These are phyloP conservation scores for Oxygymnocypris stewartii DNA, from an alignment of 2,113 vertebrate species.

Conservation along the genomic window DNA sequence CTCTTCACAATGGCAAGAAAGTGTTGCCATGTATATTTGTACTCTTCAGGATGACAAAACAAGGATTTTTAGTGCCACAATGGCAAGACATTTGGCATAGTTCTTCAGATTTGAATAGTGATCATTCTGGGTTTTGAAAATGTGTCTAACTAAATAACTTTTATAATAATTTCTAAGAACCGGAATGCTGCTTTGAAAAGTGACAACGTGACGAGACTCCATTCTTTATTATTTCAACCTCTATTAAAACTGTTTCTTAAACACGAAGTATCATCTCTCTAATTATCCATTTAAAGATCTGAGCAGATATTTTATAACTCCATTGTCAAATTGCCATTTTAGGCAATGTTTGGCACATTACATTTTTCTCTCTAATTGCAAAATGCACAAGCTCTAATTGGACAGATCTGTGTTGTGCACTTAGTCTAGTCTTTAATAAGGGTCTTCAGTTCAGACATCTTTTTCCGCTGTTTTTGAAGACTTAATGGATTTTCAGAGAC, in stretches of 20 bases:
- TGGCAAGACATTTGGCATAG: background rate
- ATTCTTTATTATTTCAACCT: constrained; percentile 20
- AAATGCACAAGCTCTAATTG: constrained; percentile 52
- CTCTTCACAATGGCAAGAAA: background rate
- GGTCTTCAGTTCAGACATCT: constrained; percentile 37
- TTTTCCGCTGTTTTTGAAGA: constrained; percentile 49
- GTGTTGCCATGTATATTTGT: background rate
- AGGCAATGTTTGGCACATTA: constrained; percentile 46
- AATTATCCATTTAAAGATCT: constrained; percentile 38
- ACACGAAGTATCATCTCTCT: constrained; percentile 23
- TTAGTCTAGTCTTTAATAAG: constrained; percentile 56
- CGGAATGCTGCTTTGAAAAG: background rate
- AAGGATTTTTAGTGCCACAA: background rate
- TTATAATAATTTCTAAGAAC: background rate
- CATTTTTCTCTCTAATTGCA: constrained; percentile 54
- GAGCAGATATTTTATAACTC: constrained; percentile 34
- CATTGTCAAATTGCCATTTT: constrained; percentile 46
- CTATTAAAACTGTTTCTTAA: constrained; percentile 11
- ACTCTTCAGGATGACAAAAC: background rate
- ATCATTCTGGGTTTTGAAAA: background rate
- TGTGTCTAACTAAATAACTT: background rate
- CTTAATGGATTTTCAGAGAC: constrained; percentile 57
- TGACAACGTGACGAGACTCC: background rate
- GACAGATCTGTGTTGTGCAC: constrained; percentile 48
- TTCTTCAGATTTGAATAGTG: background rate